A percentile compares a stretch with the other conserved stretches of the same genome.
These are phyloP conservation scores for Drosophila acutilabella DNA, from an alignment of 2,888 invertebrate genomes.

Conservation along the genomic window DNA sequence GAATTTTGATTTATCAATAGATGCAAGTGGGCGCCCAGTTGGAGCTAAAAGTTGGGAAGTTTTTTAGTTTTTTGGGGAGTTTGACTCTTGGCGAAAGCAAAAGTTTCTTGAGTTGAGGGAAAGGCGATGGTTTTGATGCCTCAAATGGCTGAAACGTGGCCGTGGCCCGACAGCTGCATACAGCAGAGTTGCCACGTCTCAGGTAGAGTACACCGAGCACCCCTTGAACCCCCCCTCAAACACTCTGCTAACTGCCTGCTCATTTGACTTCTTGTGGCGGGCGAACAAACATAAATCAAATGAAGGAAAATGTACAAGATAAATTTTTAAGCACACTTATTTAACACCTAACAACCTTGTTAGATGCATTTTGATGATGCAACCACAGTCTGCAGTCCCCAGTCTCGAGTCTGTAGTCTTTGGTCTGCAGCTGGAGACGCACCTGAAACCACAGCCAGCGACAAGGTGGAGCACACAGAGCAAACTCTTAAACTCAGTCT, in stretches of 20 bases:
- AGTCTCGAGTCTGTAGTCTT: conserved; percentile 1
- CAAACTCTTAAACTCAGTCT: background rate
- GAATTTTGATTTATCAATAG: conserved; percentile 80
- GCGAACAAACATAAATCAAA: conserved; percentile 79
- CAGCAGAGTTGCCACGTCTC: conserved; percentile 27
- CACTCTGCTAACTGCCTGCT: conserved; percentile 30
- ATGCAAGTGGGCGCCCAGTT: conserved; percentile 56
- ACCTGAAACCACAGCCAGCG: conserved; percentile 39
- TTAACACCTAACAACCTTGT: conserved; percentile 83
- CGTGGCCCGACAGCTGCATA: conserved; percentile 59
- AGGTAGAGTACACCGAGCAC: conserved; percentile 14
- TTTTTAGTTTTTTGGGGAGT: conserved; percentile 3
- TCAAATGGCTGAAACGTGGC: conserved; percentile 57
- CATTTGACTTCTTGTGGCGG: conserved; percentile 54
- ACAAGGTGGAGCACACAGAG: conserved; percentile 64
- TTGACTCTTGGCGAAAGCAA: conserved; percentile 71
- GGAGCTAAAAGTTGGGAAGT: conserved; percentile 1
- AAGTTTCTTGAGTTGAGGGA: conserved; percentile 64
- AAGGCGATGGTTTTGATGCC: conserved; percentile 53
- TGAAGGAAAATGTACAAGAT: conserved; percentile 82
- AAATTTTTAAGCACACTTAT: conserved; percentile 83
- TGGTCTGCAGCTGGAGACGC: conserved; percentile 20
- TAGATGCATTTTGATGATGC: conserved; percentile 80
- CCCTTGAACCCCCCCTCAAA: background rate
- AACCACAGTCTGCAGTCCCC: conserved; percentile 36